These are phyloP conservation scores for Caenorhabditis sinica DNA, from an alignment of 2,888 invertebrate genomes.

Conservation along the genomic window DNA sequence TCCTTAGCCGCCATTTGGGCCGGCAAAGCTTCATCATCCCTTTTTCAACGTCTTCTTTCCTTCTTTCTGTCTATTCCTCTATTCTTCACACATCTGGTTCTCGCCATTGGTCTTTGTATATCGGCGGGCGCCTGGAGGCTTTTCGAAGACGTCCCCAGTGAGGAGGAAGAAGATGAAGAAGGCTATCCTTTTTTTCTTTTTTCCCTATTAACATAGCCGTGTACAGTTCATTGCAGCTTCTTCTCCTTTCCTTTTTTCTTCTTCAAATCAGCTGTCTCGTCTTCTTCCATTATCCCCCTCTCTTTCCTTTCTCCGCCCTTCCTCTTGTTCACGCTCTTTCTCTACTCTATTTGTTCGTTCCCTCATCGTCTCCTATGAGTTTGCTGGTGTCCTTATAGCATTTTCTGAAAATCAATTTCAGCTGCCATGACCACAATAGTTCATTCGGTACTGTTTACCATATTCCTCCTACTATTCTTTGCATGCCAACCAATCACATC, in stretches of 20 bases:
- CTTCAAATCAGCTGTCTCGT: constrained; percentile 58
- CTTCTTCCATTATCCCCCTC: constrained; percentile 33
- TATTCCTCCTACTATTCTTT: constrained; percentile 52
- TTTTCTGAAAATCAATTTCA: constrained; percentile 18
- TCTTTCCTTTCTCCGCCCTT: constrained; percentile 12
- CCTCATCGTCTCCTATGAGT: constrained; percentile 21
- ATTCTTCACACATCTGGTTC: constrained; percentile 60
- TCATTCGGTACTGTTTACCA: constrained; percentile 42
- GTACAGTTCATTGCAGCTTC: constrained; percentile 58
- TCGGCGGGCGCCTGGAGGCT: constrained; percentile 45
- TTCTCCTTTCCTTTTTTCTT: constrained; percentile 6
- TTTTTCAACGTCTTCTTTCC: neutral
- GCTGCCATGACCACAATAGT: constrained; percentile 46
- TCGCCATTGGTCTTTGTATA: constrained; percentile 57
- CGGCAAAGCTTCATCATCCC: constrained; percentile 26
- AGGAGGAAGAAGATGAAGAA: neutral
- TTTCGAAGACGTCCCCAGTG: constrained; percentile 19
- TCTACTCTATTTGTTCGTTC: constrained; percentile 17
- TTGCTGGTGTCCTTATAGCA: constrained; percentile 15
- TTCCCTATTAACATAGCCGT: constrained; percentile 45
- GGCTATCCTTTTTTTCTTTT: constrained; percentile 47
- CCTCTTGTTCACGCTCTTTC: constrained; percentile 9
- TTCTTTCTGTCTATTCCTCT: constrained; percentile 18
- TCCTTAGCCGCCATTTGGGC: constrained; percentile 41
- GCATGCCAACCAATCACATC: constrained; percentile 51